Percentiles rank a stretch among this genome's conserved stretches.
phyloP scores from a whole-genome alignment of 2,888 invertebrate species.

The Coelopa pilipes region DNA sequence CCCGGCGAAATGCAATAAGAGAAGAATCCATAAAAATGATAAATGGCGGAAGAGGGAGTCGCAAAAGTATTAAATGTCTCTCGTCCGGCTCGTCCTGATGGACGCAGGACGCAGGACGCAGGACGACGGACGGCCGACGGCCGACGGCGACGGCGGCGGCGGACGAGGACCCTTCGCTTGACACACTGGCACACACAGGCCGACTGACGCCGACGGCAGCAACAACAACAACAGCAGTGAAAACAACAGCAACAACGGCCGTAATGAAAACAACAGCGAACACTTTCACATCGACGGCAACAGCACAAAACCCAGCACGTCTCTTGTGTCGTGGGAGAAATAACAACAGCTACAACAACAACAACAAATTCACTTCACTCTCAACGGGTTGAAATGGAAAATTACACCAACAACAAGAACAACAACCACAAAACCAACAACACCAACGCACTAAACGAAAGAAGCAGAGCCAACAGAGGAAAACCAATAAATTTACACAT shows the following conservation, averaged over 20 bases:
- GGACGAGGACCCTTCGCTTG: too few species aligned
- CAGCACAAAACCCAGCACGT: background rate
- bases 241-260: too few species aligned
- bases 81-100: background rate
- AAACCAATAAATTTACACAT: background rate
- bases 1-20: too few species aligned
- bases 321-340: background rate
- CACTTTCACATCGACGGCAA: too few species aligned
- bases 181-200: background rate
- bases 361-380: too few species aligned
- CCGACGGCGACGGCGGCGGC: too few species aligned
- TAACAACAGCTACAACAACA: slow-evolving; percentile 1
- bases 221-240: background rate
- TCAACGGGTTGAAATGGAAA: too few species aligned
- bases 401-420: background rate
- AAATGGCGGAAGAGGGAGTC: slow-evolving; percentile 2
- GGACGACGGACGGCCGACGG: too few species aligned
- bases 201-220: background rate
- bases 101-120: too few species aligned
- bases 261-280: too few species aligned
- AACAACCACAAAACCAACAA: too few species aligned
- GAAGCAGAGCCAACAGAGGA: background rate
- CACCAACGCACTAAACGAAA: background rate
- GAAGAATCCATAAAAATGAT: slow-evolving; percentile 9
- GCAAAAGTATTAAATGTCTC: slow-evolving; percentile 11